Percentiles rank a stretch among this genome's conserved stretches.
These are phyloP conservation scores for Agapostemon virescens DNA, from an alignment of 2,888 invertebrate species.

Conservation along the genomic window DNA sequence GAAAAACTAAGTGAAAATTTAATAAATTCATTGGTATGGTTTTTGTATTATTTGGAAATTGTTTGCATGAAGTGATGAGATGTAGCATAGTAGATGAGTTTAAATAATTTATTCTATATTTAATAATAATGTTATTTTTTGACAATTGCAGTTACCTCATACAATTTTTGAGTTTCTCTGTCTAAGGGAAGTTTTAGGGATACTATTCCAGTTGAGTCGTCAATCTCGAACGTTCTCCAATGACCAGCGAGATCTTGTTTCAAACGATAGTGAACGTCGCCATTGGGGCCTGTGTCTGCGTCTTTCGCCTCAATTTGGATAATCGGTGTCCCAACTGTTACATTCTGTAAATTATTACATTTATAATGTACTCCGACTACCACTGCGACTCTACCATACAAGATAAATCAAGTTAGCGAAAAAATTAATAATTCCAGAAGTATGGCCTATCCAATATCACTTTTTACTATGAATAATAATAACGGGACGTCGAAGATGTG, in stretches of 20 bases:
- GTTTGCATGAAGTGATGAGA: too few species aligned
- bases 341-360: slow-evolving; percentile 83
- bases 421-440: too few species aligned
- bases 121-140: background rate
- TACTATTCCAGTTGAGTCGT: slow-evolving; percentile 89
- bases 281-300: slow-evolving; percentile 94
- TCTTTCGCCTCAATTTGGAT: slow-evolving; percentile 92
- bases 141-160: slow-evolving; percentile 84
- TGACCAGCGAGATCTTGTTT: slow-evolving; percentile 91
- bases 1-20: too few species aligned
- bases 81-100: too few species aligned
- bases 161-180: slow-evolving; percentile 91
- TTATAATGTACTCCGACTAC: background rate
- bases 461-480: too few species aligned
- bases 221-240: slow-evolving; percentile 90
- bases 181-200: slow-evolving; percentile 88
- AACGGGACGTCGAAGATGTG: too few species aligned
- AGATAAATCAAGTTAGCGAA: too few species aligned
- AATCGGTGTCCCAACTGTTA: slow-evolving; percentile 90
- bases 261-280: slow-evolving; percentile 92
- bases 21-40: too few species aligned
- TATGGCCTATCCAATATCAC: too few species aligned
- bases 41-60: too few species aligned
- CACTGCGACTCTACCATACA: too few species aligned
- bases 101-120: too few species aligned